phyloP scores from a whole-genome alignment of 2,113 vertebrate genomes.

The Tachysurus vachellii region DNA sequence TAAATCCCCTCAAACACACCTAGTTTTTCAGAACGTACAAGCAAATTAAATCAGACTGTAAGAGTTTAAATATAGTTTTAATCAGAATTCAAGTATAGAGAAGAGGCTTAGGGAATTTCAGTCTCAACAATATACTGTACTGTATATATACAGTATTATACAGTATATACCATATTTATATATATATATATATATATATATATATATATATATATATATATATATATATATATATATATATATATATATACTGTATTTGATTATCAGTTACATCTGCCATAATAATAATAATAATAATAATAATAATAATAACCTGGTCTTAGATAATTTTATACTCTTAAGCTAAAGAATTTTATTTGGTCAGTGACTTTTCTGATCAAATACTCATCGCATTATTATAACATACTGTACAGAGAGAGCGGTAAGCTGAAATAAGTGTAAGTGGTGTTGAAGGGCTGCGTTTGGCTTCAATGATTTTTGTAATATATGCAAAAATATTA shows the following conservation, averaged over 20 bases:
- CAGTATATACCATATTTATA: too few species aligned
- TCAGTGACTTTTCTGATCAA: background rate
- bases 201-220: too few species aligned
- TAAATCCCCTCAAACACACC: background rate
- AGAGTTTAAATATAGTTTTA: background rate
- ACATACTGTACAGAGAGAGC: background rate
- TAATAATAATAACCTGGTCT: background rate
- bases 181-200: too few species aligned
- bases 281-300: too few species aligned
- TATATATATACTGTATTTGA: background rate
- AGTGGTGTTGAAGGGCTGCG: background rate
- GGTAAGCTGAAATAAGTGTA: background rate
- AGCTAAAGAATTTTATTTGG: background rate
- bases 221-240: too few species aligned
- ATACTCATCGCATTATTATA: background rate
- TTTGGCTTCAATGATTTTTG: background rate
- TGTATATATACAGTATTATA: too few species aligned
- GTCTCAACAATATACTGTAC: background rate
- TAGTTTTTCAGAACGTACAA: background rate
- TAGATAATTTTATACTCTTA: background rate
- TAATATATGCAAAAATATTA: slow-evolving; percentile 2
- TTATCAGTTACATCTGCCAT: background rate
- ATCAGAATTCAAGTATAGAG: background rate
- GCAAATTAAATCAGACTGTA: background rate
- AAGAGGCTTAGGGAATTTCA: background rate